These are phyloP conservation scores for Artibeus jamaicensis DNA, from an alignment of 2,797 vertebrate species.

Conservation along the genomic window DNA sequence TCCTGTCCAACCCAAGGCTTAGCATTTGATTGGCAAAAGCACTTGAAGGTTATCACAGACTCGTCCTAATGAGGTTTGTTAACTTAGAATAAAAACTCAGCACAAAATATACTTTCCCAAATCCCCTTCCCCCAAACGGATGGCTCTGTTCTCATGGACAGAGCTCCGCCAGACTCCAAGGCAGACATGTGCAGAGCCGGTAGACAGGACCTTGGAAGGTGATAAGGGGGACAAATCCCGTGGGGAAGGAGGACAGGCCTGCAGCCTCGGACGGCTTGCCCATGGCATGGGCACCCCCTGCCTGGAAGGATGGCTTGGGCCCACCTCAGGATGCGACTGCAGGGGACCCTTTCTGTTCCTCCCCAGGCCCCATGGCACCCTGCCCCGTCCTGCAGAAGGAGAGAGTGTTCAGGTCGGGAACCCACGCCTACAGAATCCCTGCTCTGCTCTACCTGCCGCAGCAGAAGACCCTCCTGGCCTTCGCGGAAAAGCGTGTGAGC, in stretches of 20 bases:
- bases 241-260: fast-evolving
- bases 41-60: neutral
- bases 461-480: conserved; percentile 79
- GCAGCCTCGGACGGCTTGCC: fast-evolving
- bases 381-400: conserved; percentile 66
- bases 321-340: neutral
- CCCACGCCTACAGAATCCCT: conserved; percentile 78
- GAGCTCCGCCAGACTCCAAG: fast-evolving
- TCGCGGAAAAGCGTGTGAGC: conserved; percentile 72
- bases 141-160: neutral
- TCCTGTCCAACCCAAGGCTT: neutral
- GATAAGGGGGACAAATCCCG: too few species aligned
- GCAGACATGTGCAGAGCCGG: too few species aligned
- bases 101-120: neutral
- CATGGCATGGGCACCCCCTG: fast-evolving
- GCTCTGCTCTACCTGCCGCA: conserved; percentile 80
- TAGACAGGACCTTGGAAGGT: neutral
- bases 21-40: neutral
- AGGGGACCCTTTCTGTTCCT: neutral
- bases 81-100: neutral
- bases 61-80: neutral
- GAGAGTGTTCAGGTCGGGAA: conserved; percentile 41
- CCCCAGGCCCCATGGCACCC: conserved; percentile 54
- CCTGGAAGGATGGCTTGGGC: neutral
- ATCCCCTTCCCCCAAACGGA: fast-evolving